Conservation (phyloP, 2,888 invertebrate species). For the Alentia gelatinosa region DNA sequence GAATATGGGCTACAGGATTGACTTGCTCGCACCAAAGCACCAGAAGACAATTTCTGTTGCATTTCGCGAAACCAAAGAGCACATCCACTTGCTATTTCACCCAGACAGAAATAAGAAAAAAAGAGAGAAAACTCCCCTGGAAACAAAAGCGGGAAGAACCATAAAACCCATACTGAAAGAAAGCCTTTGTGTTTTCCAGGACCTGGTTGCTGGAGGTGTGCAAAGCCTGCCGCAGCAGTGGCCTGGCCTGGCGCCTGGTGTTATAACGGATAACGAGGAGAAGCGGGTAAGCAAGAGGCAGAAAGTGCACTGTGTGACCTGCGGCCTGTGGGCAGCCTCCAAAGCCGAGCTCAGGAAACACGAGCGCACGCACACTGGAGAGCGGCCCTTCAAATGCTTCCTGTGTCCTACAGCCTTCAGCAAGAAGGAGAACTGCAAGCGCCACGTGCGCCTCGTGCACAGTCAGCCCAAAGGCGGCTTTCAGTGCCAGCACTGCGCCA, state of each 20-base stretch:
- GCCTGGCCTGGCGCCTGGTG: neutral
- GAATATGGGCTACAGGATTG: too few species aligned
- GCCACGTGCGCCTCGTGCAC: neutral
- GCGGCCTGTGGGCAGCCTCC: neutral
- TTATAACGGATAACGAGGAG: neutral
- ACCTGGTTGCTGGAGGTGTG: neutral
- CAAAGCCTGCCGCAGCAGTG: neutral
- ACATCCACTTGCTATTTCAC: too few species aligned
- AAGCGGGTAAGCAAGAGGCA: too few species aligned
- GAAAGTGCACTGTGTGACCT: neutral
- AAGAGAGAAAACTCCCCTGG: too few species aligned
- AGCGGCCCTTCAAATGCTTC: constrained; percentile 11
- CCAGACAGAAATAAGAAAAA: too few species aligned
- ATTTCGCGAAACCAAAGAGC: too few species aligned
- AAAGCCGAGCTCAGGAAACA: constrained; percentile 2
- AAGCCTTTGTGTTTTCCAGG: neutral
- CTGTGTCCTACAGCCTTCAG: neutral
- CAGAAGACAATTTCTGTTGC: too few species aligned
- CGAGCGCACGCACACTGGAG: neutral
- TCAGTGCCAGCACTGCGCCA: neutral
- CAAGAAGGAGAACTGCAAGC: constrained; percentile 11
- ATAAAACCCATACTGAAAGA: neutral
- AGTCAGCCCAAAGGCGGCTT: neutral
- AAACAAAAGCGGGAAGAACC: too few species aligned
- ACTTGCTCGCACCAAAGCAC: too few species aligned